Evolutionary conservation across 2,797 vertebrate species (phyloP), one percentile per base, ranked within the genome.

Genomic region (Acanthis flammea): DNA sequence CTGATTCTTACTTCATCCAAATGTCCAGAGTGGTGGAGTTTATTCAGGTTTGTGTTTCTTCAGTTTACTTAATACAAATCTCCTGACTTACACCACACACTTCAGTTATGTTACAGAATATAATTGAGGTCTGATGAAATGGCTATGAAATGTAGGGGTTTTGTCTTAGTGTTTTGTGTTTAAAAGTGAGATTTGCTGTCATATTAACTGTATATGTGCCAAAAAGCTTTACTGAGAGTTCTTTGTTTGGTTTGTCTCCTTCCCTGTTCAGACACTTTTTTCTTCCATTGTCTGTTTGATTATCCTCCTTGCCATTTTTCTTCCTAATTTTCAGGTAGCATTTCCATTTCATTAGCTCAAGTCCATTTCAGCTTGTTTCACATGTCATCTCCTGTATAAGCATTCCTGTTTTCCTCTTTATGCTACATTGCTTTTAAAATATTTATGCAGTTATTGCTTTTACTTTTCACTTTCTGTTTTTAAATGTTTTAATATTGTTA

Each of bases 261-360:
- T 25, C 15, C 16, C 30, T 50, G 25, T 58, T 88, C 84, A 81
- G 39, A 57, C 35, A 33, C 19, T 30, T 89, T 67, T 85, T 91
- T 75, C 39, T 83, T 94, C 23, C 1, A 0, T 31, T 92, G 54
- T 85, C 66, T 93, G 4, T 73, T 79, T 89, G 80, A 86, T 95
- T 89, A 70, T 81, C n/a, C 51, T 87, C 27, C 19, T 74, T 95
- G 84, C 75, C 86, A 92, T 42, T 88, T 96, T 91, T 93, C 61
- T 88, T 42, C 41, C 42, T 78, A 30, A 65, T 88, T 91, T 94
- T 95, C 66, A 81, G 75, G 83, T 89, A 47, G 35, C 31, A 44
- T 82, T 93, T 91, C 80, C 83, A 72, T 86, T 94, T 91, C 83
- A 80, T 92, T 90, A 94, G 30, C 35, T 94, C 45, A 79, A 51